Percentiles rank a stretch among this genome's conserved stretches.
phyloP scores from a whole-genome alignment of 1,140 invertebrate species.

The Potamilus streckersoni region DNA sequence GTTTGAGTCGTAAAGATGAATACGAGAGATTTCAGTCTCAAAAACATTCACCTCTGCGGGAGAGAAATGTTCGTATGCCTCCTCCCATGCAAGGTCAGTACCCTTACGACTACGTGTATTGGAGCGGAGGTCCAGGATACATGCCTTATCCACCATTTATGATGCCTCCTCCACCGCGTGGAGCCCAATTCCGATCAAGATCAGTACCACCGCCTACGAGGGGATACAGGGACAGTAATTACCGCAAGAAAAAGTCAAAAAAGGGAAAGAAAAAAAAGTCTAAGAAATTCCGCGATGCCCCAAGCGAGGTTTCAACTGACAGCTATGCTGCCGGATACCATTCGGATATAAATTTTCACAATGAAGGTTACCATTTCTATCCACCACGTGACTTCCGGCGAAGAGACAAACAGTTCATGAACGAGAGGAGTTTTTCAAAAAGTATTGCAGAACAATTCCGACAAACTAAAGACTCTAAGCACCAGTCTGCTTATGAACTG shows the following conservation, averaged over 20 bases:
- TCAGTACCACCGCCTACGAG: slow-evolving; percentile 50
- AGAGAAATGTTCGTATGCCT: slow-evolving; percentile 16
- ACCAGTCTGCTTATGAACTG: slow-evolving; percentile 48
- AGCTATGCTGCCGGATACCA: slow-evolving; percentile 45
- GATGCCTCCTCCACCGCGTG: slow-evolving; percentile 19
- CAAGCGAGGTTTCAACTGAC: slow-evolving; percentile 42
- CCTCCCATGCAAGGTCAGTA: slow-evolving; percentile 14
- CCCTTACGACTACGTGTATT: slow-evolving; percentile 33
- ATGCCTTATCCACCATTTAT: slow-evolving; percentile 30
- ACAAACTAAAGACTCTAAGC: slow-evolving; percentile 26
- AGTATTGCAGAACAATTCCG: slow-evolving; percentile 44
- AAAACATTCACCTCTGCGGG: neutral
- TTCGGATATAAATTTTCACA: slow-evolving; percentile 36
- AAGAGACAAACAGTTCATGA: slow-evolving; percentile 52
- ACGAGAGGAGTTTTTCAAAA: slow-evolving; percentile 56
- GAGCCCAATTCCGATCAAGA: slow-evolving; percentile 31
- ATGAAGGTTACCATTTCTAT: slow-evolving; percentile 31
- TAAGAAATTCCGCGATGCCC: slow-evolving; percentile 12
- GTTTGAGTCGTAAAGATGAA: slow-evolving; percentile 51
- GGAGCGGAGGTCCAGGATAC: slow-evolving; percentile 26
- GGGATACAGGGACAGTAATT: slow-evolving; percentile 21
- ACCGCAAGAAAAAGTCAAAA: slow-evolving; percentile 41
- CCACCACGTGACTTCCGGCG: slow-evolving; percentile 50
- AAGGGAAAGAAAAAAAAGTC: slow-evolving; percentile 46
- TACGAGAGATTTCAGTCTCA: slow-evolving; percentile 38